Conservation (phyloP, 2,113 vertebrate species). For the Hemiprocne comata region DNA sequence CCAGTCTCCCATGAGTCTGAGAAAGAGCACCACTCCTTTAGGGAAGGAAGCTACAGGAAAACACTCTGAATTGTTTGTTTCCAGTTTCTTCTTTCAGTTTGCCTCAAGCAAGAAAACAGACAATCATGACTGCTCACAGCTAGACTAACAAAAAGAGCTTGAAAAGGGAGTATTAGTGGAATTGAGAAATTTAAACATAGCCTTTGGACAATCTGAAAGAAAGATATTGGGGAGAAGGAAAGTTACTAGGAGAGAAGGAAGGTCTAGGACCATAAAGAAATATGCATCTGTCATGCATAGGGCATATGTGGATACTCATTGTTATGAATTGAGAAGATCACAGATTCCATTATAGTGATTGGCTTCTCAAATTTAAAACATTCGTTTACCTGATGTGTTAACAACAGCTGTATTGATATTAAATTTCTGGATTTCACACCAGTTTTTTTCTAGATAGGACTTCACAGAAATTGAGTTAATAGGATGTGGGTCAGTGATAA, state of each 20-base stretch:
- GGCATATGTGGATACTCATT: neutral
- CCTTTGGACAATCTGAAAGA: neutral
- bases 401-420: neutral
- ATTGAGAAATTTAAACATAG: neutral
- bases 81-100: neutral
- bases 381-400: neutral
- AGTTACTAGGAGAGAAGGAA: neutral
- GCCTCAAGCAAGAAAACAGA: neutral
- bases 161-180: neutral
- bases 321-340: neutral
- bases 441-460: neutral
- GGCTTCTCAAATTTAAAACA: neutral
- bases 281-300: neutral
- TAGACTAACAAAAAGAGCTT: neutral
- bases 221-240: neutral
- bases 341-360: neutral
- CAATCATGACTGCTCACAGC: neutral
- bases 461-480: slow-evolving; percentile 2
- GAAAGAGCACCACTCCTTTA: neutral
- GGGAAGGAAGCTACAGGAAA: neutral
- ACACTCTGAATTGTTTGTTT: neutral
- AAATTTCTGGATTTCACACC: neutral
- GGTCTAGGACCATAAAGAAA: neutral
- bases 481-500: neutral
- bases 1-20: neutral